Evolutionary conservation across 2,113 vertebrate species (phyloP), one percentile per base, ranked within the genome.

Genomic region (Myanophis thanlyinensis): DNA sequence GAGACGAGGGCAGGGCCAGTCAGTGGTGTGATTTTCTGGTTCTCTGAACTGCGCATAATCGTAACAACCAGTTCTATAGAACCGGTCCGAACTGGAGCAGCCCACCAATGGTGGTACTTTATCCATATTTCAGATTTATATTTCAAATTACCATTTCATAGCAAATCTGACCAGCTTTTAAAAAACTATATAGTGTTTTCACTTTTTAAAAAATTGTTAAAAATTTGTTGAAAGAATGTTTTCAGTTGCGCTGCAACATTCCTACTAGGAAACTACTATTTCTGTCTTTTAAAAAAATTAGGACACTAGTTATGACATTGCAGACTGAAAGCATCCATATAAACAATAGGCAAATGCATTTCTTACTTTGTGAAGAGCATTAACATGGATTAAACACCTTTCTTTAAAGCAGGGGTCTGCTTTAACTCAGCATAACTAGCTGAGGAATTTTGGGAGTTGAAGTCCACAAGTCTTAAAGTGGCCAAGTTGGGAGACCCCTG

Each of bases 221-320:
- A 97, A 96, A 97, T 96, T 96, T 96, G 93, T 95, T 94, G 96
- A 96, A 98, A 96, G 97, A 96, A 98, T 97, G 97, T 97, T 97
- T 98, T 95, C 96, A 95, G 94, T 87, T 95, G 94, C 96, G 13
- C 85, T 97, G 96, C 97, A 98, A 95, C 95, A 1, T 94, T 94
- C 94, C 95, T 84, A 4, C 96, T 94, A 56, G 13, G 95, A 62
- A 90, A 91, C 91, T 51, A 93, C 95, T 91, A 80, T 95, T 92
- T 94, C 95, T 20, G 95, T 96, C 95, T 94, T 96, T 97, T 96
- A 52, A 94, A 97, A 97, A 96, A 96, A 97, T 25, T 22, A 23
- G 53, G 22, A 56, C 53, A 62, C 9, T 59, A 59, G 56, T 59
- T 59, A 59, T 59, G 56, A 59, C 56, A 27, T 30, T 62, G 27